Base-by-base conservation (phyloP, 2,113 vertebrate genomes). In the Siphamia tubifer region DNA sequence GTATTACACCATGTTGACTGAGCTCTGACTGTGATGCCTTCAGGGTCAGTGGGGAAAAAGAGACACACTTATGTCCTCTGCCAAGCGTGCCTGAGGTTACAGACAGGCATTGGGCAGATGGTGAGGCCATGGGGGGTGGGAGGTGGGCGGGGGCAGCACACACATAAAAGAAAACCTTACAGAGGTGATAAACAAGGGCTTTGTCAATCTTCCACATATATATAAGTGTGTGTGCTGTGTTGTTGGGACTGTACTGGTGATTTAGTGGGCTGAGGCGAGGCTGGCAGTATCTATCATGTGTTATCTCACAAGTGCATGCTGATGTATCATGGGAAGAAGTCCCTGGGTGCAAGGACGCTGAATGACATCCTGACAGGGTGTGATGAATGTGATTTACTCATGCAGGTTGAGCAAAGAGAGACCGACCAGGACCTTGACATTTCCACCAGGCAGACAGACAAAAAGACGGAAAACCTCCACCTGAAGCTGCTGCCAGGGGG, bases 71-170 rank as follows among this genome's bases (percentile, higher is more conserved):
- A 17, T 49, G 65, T 83, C 77, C 76, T 82, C 56, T 78, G 65
- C 70, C 51, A 61, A 63, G 40, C 25, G 7, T 32, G 74, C 73
- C 78, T 57, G 67, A 44, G 65, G 64, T 78, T 61, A 67, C 81
- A 83, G 65, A 69, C 71, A 71, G 66, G 75, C 68, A 74, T 1
- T 12, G 70, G 77, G 73, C 87, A 92, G 90, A 91, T 91, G 89
- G 90, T 60, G 17, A 2, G 24, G 61, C 81, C 70, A 70, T 30
- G 65, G 79, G 82, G 68, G n/a, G n/a, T n/a, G n/a, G n/a, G n/a
- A n/a, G n/a, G n/a, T n/a, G n/a, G n/a, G n/a, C n/a, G n/a, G 77
- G 57, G 32, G 1, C 20, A 51, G 10, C 54, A 54, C 55, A 39
- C 64, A 64, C 60, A 64, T 6, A 31, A 11, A 49, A 38, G 25